Percentiles rank a stretch among this genome's conserved stretches.
Conservation (phyloP, 2,888 invertebrate genomes). For the Erebia epiphron region DNA sequence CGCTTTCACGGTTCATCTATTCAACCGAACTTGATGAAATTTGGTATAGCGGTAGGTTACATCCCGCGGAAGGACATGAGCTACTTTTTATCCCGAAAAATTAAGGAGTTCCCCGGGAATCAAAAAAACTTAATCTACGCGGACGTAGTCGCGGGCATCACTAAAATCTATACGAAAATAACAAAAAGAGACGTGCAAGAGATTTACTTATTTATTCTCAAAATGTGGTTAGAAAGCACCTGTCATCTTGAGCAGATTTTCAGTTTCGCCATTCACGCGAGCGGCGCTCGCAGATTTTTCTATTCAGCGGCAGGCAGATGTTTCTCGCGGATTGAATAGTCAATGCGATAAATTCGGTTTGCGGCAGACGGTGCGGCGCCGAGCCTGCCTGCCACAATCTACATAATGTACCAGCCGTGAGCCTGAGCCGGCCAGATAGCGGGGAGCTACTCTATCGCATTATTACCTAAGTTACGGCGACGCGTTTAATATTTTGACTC, state of each 20-base stretch:
- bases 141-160: too few relatives aligned
- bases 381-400: constrained; percentile 60
- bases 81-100: too few relatives aligned
- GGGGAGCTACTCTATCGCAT: constrained; percentile 43
- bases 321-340: constrained; percentile 74
- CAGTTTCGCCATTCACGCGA: constrained; percentile 46
- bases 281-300: constrained; percentile 52
- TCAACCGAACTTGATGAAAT: too few relatives aligned
- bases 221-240: constrained; percentile 3
- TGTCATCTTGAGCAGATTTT: constrained; percentile 32
- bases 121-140: too few relatives aligned
- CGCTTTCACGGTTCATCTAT: too few relatives aligned
- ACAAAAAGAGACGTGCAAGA: not conserved
- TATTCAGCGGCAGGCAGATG: constrained; percentile 67
- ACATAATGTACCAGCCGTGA: constrained; percentile 65
- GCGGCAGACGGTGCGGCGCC: constrained; percentile 60
- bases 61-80: too few relatives aligned
- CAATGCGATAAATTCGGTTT: constrained; percentile 80
- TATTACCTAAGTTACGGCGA: constrained; percentile 40
- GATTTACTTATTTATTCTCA: not conserved
- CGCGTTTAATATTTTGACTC: constrained; percentile 8
- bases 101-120: too few relatives aligned
- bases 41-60: too few relatives aligned
- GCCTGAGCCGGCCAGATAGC: constrained; percentile 35
- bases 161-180: not conserved